Percentiles rank a stretch among this genome's conserved stretches.
These are phyloP conservation scores for Enteromius radiatus DNA, from an alignment of 2,797 vertebrate genomes.

Conservation along the genomic window DNA sequence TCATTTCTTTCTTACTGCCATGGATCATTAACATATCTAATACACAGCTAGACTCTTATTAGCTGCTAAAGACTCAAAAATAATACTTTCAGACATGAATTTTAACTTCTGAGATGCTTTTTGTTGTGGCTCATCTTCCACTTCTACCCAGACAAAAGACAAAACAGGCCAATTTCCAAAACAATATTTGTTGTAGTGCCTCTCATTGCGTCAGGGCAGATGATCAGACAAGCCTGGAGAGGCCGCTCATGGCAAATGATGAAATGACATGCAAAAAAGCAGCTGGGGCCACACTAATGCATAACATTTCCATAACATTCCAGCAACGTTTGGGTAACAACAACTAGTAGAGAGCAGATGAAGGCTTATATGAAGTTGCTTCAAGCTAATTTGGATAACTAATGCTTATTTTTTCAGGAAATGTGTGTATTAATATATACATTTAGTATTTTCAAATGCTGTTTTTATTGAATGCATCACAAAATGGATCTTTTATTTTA, in stretches of 20 bases:
- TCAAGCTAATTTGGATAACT: neutral
- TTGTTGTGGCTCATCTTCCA: too few relatives aligned
- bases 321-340: constrained; percentile 26
- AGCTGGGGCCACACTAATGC: constrained; percentile 58
- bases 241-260: constrained; percentile 57
- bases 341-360: neutral
- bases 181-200: constrained; percentile 61
- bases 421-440: neutral
- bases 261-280: constrained; percentile 61
- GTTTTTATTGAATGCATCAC: neutral
- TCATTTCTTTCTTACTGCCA: constrained; percentile 59
- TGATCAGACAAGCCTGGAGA: constrained; percentile 73
- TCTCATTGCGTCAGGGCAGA: constrained; percentile 78
- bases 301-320: constrained; percentile 51
- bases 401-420: neutral
- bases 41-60: constrained; percentile 61
- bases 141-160: too few relatives aligned
- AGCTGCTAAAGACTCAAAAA: constrained; percentile 48
- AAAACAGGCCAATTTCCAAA: constrained; percentile 79
- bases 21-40: constrained; percentile 67
- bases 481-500: neutral
- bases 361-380: neutral
- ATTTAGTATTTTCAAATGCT: neutral
- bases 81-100: neutral
- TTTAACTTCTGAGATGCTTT: neutral